Base-by-base conservation (phyloP, 2,797 vertebrate species). In the Leptoclinus maculatus region DNA sequence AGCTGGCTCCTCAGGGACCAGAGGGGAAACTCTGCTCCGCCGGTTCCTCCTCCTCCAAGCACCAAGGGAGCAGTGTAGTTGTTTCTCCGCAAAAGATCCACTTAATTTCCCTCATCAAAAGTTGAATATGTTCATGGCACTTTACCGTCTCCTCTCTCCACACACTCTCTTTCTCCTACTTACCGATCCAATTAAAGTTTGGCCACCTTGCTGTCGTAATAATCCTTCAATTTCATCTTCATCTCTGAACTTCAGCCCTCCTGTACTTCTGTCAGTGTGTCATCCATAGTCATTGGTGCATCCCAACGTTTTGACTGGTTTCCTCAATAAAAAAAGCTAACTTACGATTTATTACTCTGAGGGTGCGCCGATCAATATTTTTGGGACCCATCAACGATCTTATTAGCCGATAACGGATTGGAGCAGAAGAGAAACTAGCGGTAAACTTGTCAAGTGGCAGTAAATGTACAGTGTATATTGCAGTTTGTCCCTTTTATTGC, bases 81-180 rank as follows among this genome's bases (percentile, higher is more conserved):
- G 54, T 80, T 83, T 82, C 76, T 66, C 81, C 66, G 38, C 49
- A 75, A 71, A 38, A 67, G 58, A 66, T 58, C 82, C 82, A 73
- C 84, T 87, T 90, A 56, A 87, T 88, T 90, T 84, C 63, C 65
- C 67, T 74, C 34, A 72, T 89, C 65, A 83, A 69, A 69, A 89
- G 64, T 90, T 85, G 76, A 90, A 89, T 89, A 80, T 88, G 75
- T 60, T 82, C 80, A 87, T 74, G 65, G 58, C 81, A 63, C 83
- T 78, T 60, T 38, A 47, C 13, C 41, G 43, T 45, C 27, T 69
- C n/a, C 53, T 57, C 69, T 68, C 56, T 25, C 36, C 57, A 58
- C 77, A 7, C 80, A 27, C 71, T 72, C 25, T 0, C 74, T 66
- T n/a, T 51, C 56, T 43, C 80, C 81, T 65, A 56, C 79, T 83